Conservation (phyloP, 1,140 invertebrate species). For the Macrostomum lignano region DNA sequence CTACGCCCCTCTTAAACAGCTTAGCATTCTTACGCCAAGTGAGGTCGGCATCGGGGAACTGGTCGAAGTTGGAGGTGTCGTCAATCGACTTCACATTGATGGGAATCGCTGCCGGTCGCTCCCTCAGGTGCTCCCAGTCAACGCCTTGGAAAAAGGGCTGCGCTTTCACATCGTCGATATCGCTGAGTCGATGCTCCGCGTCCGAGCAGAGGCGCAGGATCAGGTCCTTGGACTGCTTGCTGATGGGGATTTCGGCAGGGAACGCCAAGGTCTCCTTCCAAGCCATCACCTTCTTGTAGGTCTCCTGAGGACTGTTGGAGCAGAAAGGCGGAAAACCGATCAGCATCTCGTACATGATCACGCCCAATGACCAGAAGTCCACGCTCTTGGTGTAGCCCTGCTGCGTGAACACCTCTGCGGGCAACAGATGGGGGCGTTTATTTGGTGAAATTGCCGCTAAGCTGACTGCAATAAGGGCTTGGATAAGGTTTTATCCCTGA, state of each 20-base stretch:
- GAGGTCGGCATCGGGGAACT: conserved; percentile 5
- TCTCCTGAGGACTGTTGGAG: conserved; percentile 93
- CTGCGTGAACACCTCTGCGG: conserved; percentile 72
- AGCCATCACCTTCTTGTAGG: conserved; percentile 98
- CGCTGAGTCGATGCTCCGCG: conserved; percentile 9
- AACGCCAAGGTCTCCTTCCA: conserved; percentile 90
- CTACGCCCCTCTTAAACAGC: too few species aligned
- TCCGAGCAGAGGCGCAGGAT: conserved; percentile 21
- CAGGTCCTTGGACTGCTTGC: conserved; percentile 39
- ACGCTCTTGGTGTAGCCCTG: conserved; percentile 83
- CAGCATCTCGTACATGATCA: conserved; percentile 99
- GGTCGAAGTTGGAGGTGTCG: conserved; percentile 49
- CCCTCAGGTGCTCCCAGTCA: conserved; percentile 68
- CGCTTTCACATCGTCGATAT: conserved; percentile 53
- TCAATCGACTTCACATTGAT: conserved; percentile 54
- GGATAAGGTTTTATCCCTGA: too few species aligned
- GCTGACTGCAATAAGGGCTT: too few species aligned
- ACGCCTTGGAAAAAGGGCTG: conserved; percentile 63
- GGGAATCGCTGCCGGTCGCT: conserved; percentile 78
- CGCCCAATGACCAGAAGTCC: conserved; percentile 97
- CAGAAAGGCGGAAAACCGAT: conserved; percentile 98
- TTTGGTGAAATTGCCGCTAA: too few species aligned
- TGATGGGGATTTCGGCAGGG: conserved; percentile 92
- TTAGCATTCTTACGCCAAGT: conserved; percentile 4
- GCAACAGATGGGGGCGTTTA: too few species aligned